Evolutionary conservation across 64 coral and sea anemone species (phyloP).

Genomic region (Montipora capricornis): DNA sequence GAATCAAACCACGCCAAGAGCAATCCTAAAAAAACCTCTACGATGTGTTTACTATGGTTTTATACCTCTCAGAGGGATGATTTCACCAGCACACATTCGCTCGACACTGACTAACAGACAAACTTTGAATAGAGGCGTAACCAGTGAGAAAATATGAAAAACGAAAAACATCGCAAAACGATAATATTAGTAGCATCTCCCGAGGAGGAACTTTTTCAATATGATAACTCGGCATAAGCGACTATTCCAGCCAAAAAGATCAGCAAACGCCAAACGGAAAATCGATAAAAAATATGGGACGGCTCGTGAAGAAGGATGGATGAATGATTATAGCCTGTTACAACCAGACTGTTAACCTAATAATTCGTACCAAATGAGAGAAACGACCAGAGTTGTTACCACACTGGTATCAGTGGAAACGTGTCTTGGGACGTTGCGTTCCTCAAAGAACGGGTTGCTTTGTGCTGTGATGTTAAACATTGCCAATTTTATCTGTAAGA

Average conservation of each 20-base stretch:
- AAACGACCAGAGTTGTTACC: slow-evolving; percentile 48
- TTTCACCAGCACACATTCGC: slow-evolving; percentile 76
- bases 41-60: slow-evolving; percentile 65
- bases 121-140: slow-evolving; percentile 87
- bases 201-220: slow-evolving; percentile 67
- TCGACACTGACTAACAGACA: slow-evolving; percentile 91
- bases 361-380: slow-evolving; percentile 57
- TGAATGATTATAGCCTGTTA: slow-evolving; percentile 71
- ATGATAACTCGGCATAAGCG: slow-evolving; percentile 89
- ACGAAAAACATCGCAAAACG: slow-evolving; percentile 71
- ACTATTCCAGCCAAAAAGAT: slow-evolving; percentile 76
- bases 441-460: neutral
- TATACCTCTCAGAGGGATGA: slow-evolving; percentile 73
- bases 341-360: slow-evolving; percentile 68
- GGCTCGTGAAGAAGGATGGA: slow-evolving; percentile 68
- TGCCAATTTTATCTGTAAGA: neutral
- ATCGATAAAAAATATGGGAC: slow-evolving; percentile 78
- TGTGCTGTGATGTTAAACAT: slow-evolving; percentile 4
- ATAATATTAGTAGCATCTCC: slow-evolving; percentile 28
- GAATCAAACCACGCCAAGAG: too few species aligned
- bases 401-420: slow-evolving; percentile 29
- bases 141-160: slow-evolving; percentile 95
- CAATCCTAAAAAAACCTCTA: slow-evolving; percentile 64
- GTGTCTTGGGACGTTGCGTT: neutral
- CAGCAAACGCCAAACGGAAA: slow-evolving; percentile 80